phyloP scores from a whole-genome alignment of 2,113 vertebrate species.

The Stomatorhinus ivindoensis region DNA sequence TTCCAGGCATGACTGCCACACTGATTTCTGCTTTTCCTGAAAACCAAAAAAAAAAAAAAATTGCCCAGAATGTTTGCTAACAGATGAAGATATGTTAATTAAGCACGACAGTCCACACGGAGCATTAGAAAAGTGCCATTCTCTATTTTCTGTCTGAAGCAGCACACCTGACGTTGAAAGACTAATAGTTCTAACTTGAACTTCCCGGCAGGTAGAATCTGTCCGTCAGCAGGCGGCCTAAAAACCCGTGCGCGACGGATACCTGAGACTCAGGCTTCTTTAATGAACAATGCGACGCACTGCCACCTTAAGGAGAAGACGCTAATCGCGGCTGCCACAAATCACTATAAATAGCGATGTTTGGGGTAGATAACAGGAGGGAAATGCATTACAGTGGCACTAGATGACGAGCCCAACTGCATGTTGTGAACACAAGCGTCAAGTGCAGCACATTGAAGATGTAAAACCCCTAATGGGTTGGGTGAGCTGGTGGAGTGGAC shows the following conservation, averaged over 20 bases:
- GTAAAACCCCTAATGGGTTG: not conserved
- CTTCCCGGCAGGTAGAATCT: slow-evolving; percentile 42
- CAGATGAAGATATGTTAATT: slow-evolving; percentile 37
- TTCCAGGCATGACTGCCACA: not conserved
- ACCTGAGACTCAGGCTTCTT: slow-evolving; percentile 37
- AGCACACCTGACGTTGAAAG: slow-evolving; percentile 39
- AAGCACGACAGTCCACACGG: slow-evolving; percentile 37
- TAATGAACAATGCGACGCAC: slow-evolving; percentile 5
- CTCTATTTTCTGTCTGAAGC: slow-evolving; percentile 23
- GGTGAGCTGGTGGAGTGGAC: not conserved
- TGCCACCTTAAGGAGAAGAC: not conserved
- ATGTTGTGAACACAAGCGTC: not conserved
- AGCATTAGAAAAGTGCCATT: slow-evolving; percentile 31
- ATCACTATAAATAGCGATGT: not conserved
- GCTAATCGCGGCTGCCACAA: not conserved
- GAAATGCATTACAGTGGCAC: not conserved
- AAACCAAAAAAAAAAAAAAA: slow-evolving; percentile 13
- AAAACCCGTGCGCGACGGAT: slow-evolving; percentile 34
- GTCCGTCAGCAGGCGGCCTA: slow-evolving; percentile 43
- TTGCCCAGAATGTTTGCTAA: slow-evolving; percentile 32
- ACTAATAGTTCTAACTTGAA: slow-evolving; percentile 45
- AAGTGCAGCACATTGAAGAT: not conserved
- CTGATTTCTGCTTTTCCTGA: not conserved
- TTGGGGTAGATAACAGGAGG: not conserved
- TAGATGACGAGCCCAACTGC: not conserved